Base-by-base conservation (phyloP, 1,140 invertebrate genomes). In the Drosophila dunni region DNA sequence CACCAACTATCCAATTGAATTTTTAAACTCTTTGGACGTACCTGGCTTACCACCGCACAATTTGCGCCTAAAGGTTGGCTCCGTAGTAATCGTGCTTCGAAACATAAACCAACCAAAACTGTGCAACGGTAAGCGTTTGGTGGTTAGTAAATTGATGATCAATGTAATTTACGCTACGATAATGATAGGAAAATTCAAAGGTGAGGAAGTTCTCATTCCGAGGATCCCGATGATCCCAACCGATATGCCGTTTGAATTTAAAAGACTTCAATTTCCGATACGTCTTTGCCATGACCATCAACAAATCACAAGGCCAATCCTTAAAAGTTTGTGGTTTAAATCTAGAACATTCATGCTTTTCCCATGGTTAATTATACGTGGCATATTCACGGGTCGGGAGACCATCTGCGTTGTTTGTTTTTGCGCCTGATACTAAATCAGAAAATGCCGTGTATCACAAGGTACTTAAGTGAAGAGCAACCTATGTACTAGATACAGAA, bases 151-250 rank as follows among this genome's bases (percentile, higher is more conserved):
- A 34, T 34, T 34, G 33, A 34, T 34, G 33, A 34, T n/a, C n/a
- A n/a, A n/a, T n/a, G n/a, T n/a, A n/a, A n/a, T n/a, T n/a, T n/a
- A n/a, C n/a, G n/a, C n/a, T n/a, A n/a, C n/a, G 7, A 5, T 34
- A 34, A 34, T 45, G 15, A 46, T 42, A 46, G 44, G 44, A 46
- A 46, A 46, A 46, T 46, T 44, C n/a, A 24, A 57, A 54, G 34
- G 34, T 36, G 51, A 54, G n/a, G 29, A 36, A 34, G 51, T 54
- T 36, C 51, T 54, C 10, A 17, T 54, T 54, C 46, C 46, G 24
- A 24, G 46, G 17, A 33, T 50, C 6, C 51, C 33, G 33, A 54
- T 36, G 51, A 54, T 54, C 51, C 34, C 51, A n/a, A n/a, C n/a
- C n/a, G n/a, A n/a, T n/a, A n/a, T n/a, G n/a, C n/a, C n/a, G n/a